Evolutionary conservation across 2,113 vertebrate genomes (phyloP).

Genomic region (Anhinga rufa): DNA sequence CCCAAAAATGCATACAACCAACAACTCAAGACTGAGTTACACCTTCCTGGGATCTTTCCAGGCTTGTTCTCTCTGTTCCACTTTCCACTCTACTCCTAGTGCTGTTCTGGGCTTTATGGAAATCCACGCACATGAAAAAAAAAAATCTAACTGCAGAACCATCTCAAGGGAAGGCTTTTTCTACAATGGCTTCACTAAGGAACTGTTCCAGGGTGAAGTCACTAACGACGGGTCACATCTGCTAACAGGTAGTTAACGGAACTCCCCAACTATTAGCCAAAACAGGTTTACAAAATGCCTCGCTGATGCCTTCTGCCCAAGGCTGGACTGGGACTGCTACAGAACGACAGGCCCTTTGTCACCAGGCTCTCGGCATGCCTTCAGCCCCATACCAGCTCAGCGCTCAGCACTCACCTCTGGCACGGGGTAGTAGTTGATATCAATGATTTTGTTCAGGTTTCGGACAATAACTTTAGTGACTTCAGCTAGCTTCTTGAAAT

Average conservation of each 20-base stretch:
- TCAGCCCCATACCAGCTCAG: neutral
- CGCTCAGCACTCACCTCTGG: slow-evolving; percentile 77
- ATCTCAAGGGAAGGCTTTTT: neutral
- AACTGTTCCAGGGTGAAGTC: neutral
- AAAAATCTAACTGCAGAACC: neutral
- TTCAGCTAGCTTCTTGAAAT: slow-evolving; percentile 86
- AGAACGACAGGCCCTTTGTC: neutral
- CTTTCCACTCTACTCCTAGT: neutral
- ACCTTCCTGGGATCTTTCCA: neutral
- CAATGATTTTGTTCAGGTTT: slow-evolving; percentile 97
- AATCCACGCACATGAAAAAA: neutral
- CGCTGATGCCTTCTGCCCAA: neutral
- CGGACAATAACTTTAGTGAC: slow-evolving; percentile 91
- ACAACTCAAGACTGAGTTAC: neutral
- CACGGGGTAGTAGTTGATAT: slow-evolving; percentile 96
- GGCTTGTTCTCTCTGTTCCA: neutral
- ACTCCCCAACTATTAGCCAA: neutral
- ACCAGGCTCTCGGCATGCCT: rapidly evolving
- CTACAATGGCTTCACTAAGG: neutral
- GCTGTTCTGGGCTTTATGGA: neutral
- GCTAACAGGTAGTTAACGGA: rapidly evolving
- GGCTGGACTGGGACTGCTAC: neutral
- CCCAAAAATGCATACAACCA: neutral
- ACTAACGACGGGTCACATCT: neutral
- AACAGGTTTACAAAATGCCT: neutral